A percentile compares a stretch with the other conserved stretches of the same genome.
phyloP scores from a whole-genome alignment of 30 jellyfish, hydroid and myxozoan species.

The Pseudorhiza aurosa region DNA sequence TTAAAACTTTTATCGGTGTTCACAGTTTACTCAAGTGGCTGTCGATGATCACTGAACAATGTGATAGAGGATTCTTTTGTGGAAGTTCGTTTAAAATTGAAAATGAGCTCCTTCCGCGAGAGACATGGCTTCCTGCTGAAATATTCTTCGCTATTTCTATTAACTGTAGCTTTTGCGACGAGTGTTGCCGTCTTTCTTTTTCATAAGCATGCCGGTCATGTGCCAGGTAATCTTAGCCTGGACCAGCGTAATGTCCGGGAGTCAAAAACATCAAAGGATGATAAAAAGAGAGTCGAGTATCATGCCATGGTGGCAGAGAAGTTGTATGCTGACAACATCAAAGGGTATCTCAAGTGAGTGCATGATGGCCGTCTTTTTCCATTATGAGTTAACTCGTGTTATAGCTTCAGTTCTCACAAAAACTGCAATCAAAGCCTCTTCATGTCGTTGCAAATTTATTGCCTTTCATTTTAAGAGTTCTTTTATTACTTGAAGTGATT shows the following conservation, averaged over 20 bases:
- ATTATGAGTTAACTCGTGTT: too few species aligned
- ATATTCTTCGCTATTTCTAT: background rate
- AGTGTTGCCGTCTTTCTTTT: slow-evolving; percentile 20
- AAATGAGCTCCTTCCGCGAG: slow-evolving; percentile 3
- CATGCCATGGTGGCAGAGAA: slow-evolving; percentile 87
- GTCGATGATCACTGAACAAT: too few species aligned
- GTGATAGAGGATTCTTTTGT: too few species aligned
- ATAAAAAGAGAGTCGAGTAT: slow-evolving; percentile 57
- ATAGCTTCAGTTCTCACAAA: too few species aligned
- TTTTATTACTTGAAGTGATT: too few species aligned
- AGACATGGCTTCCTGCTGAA: background rate
- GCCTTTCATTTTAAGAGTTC: too few species aligned
- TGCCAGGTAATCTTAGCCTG: background rate
- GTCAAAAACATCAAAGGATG: slow-evolving; percentile 37
- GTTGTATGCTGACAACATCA: slow-evolving; percentile 72
- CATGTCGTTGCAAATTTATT: too few species aligned
- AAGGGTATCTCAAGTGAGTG: slow-evolving; percentile 74
- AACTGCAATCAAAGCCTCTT: too few species aligned
- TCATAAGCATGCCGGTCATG: background rate
- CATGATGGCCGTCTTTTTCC: background rate
- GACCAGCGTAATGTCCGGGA: slow-evolving; percentile 19
- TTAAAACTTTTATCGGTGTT: too few species aligned
- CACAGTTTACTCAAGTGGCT: too few species aligned
- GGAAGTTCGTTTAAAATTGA: background rate
- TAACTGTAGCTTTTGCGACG: slow-evolving; percentile 9